Evolutionary conservation across 1,140 invertebrate genomes (phyloP).

Genomic region (Aporrectodea caliginosa): DNA sequence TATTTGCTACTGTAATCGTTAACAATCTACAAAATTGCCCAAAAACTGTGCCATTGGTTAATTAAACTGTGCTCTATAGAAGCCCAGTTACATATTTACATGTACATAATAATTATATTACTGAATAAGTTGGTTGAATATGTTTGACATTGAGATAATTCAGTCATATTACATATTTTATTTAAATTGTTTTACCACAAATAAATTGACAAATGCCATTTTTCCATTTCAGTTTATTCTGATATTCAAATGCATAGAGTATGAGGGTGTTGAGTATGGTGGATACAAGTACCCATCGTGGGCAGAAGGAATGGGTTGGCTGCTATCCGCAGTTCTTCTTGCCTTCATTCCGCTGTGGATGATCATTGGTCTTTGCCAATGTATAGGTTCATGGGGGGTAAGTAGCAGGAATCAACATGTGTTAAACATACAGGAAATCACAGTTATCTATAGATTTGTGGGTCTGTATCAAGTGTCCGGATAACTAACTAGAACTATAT

Average conservation of each 20-base stretch:
- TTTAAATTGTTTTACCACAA: too few relatives aligned
- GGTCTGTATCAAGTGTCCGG: too few relatives aligned
- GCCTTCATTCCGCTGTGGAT: constrained; percentile 10
- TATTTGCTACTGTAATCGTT: not conserved
- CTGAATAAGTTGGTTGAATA: not conserved
- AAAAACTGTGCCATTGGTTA: too few relatives aligned
- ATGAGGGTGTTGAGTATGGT: constrained; percentile 18
- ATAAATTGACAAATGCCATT: too few relatives aligned
- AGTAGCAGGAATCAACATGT: too few relatives aligned
- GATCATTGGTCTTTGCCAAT: not conserved
- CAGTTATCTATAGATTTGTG: too few relatives aligned
- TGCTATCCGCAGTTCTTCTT: constrained; percentile 8
- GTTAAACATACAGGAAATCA: too few relatives aligned
- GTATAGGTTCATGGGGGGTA: not conserved
- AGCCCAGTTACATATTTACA: not conserved
- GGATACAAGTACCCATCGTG: constrained; percentile 22
- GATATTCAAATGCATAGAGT: constrained; percentile 17
- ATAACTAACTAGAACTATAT: too few relatives aligned
- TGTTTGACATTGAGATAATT: not conserved
- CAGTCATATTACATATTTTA: not conserved
- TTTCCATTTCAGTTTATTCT: constrained; percentile 27
- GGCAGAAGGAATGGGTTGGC: constrained; percentile 29
- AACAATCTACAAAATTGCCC: constrained; percentile 5
- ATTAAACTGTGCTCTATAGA: too few relatives aligned
- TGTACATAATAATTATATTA: not conserved